Evolutionary conservation across 2,888 invertebrate species (phyloP), one percentile per base, ranked within the genome.

Genomic region (Troilus luridus): DNA sequence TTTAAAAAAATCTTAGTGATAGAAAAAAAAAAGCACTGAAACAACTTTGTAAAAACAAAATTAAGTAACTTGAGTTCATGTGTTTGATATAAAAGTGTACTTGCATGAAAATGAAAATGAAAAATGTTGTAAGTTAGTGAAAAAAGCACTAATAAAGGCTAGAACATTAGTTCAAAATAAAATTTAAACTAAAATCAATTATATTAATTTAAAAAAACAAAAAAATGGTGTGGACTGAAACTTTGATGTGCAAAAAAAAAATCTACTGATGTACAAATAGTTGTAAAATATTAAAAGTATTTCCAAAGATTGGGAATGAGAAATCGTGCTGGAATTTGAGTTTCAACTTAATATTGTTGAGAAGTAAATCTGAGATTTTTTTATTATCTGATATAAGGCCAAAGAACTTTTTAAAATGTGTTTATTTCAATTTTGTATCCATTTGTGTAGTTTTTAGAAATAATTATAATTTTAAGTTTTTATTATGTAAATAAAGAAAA

Each of bases 401-500:
- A 77, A 77, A 77, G 72, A 77, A 41, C 17, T 24, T 14, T n/a
- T 21, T 24, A 17, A 17, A 41, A 72, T 41, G 17, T 77, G 72
- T 77, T 21, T 9, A 41, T 77, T 27, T 77, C 8, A 41, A 19
- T 41, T 77, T 77, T 77, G 72, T 77, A 77, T 77, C 72, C 6
- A 77, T 77, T 41, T 77, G 17, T 17, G 27, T 77, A 77, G 72
- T 77, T 41, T 24, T 12, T 72, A 72, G 11, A 72, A 67, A 67
- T 67, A 67, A 67, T 67, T 67, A 67, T 2, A 14, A 67, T 24
- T 67, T 41, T 67, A 41, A 24, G 41, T 77, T 77, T 77, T 77
- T 41, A 77, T 41, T 41, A 77, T 77, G 72, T 77, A 77, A 77
- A 77, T 77, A 77, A 77, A 67, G n/a, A 64, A 67, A 67, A 77